Conservation (phyloP, 2,113 vertebrate species). For the Gallinago undulata region DNA sequence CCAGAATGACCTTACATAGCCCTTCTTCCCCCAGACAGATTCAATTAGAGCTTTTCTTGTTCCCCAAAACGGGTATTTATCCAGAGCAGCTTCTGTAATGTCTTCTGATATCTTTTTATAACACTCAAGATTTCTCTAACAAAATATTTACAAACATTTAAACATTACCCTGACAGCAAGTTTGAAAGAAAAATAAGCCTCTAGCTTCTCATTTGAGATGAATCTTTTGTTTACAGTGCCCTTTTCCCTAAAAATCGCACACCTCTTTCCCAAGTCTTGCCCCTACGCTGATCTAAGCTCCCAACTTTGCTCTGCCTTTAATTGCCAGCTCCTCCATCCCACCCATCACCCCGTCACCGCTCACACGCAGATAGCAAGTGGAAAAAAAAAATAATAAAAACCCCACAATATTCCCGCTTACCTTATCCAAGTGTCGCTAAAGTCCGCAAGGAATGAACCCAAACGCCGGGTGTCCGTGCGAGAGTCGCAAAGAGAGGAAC, state of each 20-base stretch:
- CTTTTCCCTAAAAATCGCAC: background rate
- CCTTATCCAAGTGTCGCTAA: constrained; percentile 54
- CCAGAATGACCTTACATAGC: constrained; percentile 28
- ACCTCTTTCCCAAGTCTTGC: background rate
- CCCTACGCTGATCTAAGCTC: background rate
- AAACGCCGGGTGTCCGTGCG: background rate
- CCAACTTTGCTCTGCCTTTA: constrained; percentile 34
- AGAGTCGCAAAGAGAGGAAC: background rate
- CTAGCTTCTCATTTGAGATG: constrained; percentile 14
- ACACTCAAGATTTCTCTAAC: background rate
- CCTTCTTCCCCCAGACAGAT: background rate
- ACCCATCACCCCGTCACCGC: accelerated
- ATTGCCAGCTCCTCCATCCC: background rate
- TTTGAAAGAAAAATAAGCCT: background rate
- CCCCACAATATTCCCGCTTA: constrained; percentile 23
- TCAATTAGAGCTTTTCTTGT: background rate
- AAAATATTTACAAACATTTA: background rate
- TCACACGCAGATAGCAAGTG: accelerated
- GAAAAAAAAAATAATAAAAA: no score
- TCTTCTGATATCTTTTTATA: background rate
- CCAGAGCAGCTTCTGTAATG: background rate
- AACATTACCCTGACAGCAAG: background rate
- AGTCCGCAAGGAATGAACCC: background rate
- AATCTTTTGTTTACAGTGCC: background rate
- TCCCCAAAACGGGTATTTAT: background rate